phyloP scores from a whole-genome alignment of 2,888 invertebrate genomes.

The Maniola hyperantus region DNA sequence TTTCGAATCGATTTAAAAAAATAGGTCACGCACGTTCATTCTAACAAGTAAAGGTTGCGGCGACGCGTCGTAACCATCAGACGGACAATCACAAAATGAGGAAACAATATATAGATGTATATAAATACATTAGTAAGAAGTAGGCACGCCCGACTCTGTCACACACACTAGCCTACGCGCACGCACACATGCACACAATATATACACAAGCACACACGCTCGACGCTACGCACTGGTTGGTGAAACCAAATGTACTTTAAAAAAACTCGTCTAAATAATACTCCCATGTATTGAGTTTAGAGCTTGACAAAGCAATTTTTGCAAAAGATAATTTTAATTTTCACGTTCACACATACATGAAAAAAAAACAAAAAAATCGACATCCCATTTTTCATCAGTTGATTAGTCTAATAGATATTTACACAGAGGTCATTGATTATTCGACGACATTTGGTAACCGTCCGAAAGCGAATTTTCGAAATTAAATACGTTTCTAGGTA shows the following conservation, averaged over 20 bases:
- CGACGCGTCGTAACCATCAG: slow-evolving; percentile 47
- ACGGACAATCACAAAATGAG: slow-evolving; percentile 64
- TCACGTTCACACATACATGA: no score
- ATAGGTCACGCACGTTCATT: background rate
- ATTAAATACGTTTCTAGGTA: background rate
- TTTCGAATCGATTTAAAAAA: background rate
- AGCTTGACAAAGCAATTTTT: no score
- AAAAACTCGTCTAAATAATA: background rate
- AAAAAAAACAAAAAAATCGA: no score
- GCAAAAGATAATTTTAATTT: no score
- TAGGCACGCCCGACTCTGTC: slow-evolving; percentile 70
- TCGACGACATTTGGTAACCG: background rate
- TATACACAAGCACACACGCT: slow-evolving; percentile 47
- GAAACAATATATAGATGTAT: slow-evolving; percentile 60
- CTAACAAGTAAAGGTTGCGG: slow-evolving; percentile 10
- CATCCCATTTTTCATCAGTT: no score
- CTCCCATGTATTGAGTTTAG: no score
- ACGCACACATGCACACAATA: slow-evolving; percentile 50
- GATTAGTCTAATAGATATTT: no score
- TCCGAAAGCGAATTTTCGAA: background rate
- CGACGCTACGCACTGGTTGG: slow-evolving; percentile 24
- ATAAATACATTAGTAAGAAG: slow-evolving; percentile 65
- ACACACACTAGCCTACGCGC: slow-evolving; percentile 60
- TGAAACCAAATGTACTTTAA: background rate
- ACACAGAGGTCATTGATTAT: no score